These are phyloP conservation scores for Drosophila pseudoananassae DNA, from an alignment of 1,140 invertebrate species.

Conservation along the genomic window DNA sequence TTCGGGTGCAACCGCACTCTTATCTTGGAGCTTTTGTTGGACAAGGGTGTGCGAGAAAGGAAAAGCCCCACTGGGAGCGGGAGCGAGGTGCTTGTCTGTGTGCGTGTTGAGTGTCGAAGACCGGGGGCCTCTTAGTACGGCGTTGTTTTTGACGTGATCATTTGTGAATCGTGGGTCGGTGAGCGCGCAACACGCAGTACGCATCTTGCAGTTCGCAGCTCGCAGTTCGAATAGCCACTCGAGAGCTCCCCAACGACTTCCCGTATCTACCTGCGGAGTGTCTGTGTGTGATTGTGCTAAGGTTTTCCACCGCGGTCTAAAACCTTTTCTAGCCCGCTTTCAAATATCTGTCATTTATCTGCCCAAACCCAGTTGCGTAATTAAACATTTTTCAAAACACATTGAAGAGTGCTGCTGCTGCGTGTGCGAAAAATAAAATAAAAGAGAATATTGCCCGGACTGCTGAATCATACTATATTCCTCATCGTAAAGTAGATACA, in stretches of 20 bases:
- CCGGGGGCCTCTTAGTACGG: slow-evolving; percentile 12
- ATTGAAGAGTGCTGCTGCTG: slow-evolving; percentile 24
- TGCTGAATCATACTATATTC: slow-evolving; percentile 42
- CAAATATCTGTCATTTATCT: neutral
- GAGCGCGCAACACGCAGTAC: slow-evolving; percentile 65
- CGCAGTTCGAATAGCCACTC: slow-evolving; percentile 11
- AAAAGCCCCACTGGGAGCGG: slow-evolving; percentile 8
- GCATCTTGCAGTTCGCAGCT: slow-evolving; percentile 18
- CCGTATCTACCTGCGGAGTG: slow-evolving; percentile 28
- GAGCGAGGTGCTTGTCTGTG: slow-evolving; percentile 23
- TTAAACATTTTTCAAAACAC: slow-evolving; percentile 43
- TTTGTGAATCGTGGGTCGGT: slow-evolving; percentile 18
- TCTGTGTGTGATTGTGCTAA: slow-evolving; percentile 30
- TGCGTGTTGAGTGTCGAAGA: slow-evolving; percentile 55
- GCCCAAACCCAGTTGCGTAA: slow-evolving; percentile 46
- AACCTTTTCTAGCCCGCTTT: slow-evolving; percentile 10
- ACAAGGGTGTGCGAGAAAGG: slow-evolving; percentile 16
- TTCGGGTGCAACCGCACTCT: slow-evolving; percentile 31
- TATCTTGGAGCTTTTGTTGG: slow-evolving; percentile 53
- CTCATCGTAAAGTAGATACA: slow-evolving; percentile 13
- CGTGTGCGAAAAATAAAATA: slow-evolving; percentile 39
- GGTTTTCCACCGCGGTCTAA: slow-evolving; percentile 20
- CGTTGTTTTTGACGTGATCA: slow-evolving; percentile 56
- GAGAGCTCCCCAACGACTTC: slow-evolving; percentile 39
- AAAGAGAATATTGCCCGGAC: slow-evolving; percentile 24